A percentile compares a stretch with the other conserved stretches of the same genome.
phyloP scores from a whole-genome alignment of 2,113 vertebrate genomes.

The Pagrus major region DNA sequence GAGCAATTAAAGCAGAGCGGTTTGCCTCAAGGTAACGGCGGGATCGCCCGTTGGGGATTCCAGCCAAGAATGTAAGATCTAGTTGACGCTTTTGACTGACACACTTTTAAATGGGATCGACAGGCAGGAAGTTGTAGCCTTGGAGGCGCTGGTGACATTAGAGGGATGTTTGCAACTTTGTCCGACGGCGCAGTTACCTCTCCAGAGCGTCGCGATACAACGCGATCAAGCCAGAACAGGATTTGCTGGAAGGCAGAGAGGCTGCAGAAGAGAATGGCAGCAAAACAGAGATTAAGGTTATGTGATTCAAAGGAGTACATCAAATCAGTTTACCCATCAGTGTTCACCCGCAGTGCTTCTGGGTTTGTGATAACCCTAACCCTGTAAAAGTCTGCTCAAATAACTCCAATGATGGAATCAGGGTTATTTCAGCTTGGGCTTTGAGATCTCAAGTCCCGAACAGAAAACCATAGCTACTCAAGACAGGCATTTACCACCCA shows the following conservation, averaged over 20 bases:
- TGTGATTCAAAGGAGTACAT: not conserved
- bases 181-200: slow-evolving; percentile 1
- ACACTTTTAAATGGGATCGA: slow-evolving; percentile 71
- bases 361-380: no score
- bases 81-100: slow-evolving; percentile 72
- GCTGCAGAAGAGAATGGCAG: slow-evolving; percentile 12
- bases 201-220: not conserved
- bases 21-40: slow-evolving; percentile 41
- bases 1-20: slow-evolving; percentile 58
- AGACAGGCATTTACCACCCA: not conserved
- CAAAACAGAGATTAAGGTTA: not conserved
- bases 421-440: no score
- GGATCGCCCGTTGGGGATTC: slow-evolving; percentile 48
- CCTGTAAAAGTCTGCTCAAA: slow-evolving; percentile 18
- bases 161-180: slow-evolving; percentile 32
- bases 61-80: slow-evolving; percentile 40
- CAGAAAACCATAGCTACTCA: not conserved
- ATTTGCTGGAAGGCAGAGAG: not conserved
- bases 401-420: slow-evolving; percentile 2
- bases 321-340: not conserved
- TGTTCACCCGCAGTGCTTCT: no score
- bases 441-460: not conserved
- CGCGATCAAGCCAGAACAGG: slow-evolving; percentile 2
- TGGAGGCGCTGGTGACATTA: slow-evolving; percentile 43
- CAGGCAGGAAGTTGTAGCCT: slow-evolving; percentile 42